Base-by-base conservation (phyloP, 2,888 invertebrate genomes). In the Nymphalis polychloros region DNA sequence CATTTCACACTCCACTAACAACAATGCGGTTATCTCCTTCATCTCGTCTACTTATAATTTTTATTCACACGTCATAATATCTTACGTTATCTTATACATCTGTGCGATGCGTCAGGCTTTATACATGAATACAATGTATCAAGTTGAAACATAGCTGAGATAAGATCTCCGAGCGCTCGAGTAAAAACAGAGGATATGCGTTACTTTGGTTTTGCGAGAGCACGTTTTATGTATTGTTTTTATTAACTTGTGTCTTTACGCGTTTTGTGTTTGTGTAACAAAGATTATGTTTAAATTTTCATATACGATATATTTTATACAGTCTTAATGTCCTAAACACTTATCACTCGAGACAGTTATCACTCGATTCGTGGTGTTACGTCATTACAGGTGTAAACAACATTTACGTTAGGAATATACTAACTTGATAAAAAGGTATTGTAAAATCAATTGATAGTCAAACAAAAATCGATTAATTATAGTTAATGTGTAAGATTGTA, bases 11-110 rank as follows among this genome's bases (percentile, higher is more conserved):
- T 67, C 60, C 23, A 72, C 64, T 68, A 72, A 68, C 64, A 68
- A 72, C 68, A 70, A 63, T 68, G 57, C 41, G 35, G 66, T 64
- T 70, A 63, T 65, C 67, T 70, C 23, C 57, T 6, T 55, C 59
- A 68, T 72, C 68, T 69, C 69, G 55, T 63, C 70, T 68, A 72
- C 63, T 68, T 69, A 70, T 55, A 64, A 60, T 70, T 69, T 85
- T 85, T 78, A 80, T 82, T 82, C 81, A 83, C 85, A 83, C 84
- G 85, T 87, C 86, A 86, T 84, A 88, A 85, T 83, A 83, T 83
- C 80, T 84, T 78, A 82, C 77, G 72, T 79, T 87, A 88, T 89
- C 87, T 79, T 57, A 70, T 74, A 72, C 79, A 87, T 87, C 86
- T 72, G 79, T 75, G 83, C 82, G 83, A 84, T 82, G 81, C 69